Conservation (phyloP, 2,888 invertebrate genomes). For the Caenorhabditis zanzibari region DNA sequence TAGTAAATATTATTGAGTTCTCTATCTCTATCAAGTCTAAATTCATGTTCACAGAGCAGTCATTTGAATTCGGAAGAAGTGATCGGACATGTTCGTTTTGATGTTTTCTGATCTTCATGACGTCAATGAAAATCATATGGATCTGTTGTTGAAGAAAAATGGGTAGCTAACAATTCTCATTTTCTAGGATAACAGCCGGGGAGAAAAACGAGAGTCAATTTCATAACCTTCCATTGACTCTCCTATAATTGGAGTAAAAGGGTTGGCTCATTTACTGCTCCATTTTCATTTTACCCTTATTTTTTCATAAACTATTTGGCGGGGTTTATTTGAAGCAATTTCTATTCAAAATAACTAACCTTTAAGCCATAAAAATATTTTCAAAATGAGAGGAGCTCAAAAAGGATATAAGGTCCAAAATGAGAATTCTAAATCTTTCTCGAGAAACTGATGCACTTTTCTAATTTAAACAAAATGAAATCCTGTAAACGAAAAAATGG, state of each 20-base stretch:
- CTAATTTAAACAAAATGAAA: slow-evolving; percentile 9
- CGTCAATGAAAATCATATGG: slow-evolving; percentile 29
- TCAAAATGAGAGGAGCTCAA: no score
- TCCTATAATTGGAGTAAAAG: background rate
- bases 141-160: background rate
- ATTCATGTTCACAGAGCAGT: slow-evolving; percentile 8
- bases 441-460: background rate
- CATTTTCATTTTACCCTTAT: no score
- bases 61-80: background rate
- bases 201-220: background rate
- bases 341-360: no score
- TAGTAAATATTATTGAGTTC: slow-evolving; percentile 45
- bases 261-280: no score
- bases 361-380: no score
- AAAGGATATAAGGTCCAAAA: no score
- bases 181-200: slow-evolving; percentile 10
- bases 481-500: background rate
- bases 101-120: slow-evolving; percentile 40
- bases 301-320: no score
- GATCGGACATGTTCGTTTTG: slow-evolving; percentile 28
- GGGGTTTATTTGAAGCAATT: no score
- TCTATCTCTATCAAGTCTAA: background rate
- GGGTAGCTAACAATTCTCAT: slow-evolving; percentile 1
- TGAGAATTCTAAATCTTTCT: background rate
- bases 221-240: slow-evolving; percentile 15